Evolutionary conservation across 2,797 vertebrate genomes (phyloP).

Genomic region (Stomatorhinus walkeri): DNA sequence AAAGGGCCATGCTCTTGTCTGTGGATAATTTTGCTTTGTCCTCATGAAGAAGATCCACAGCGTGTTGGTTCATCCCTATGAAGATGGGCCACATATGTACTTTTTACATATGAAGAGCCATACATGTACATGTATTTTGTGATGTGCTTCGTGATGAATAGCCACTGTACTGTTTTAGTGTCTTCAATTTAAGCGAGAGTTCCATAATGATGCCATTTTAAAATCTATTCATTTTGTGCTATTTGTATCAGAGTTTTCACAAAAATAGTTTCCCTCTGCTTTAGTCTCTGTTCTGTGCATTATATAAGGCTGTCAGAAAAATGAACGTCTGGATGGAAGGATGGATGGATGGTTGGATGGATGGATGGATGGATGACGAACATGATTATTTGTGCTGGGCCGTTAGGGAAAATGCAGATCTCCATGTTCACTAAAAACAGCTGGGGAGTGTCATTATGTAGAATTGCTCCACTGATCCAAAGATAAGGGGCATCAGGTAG

Average conservation of each 20-base stretch:
- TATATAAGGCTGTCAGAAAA: not conserved
- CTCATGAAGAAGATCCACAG: not conserved
- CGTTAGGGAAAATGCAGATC: constrained; percentile 29
- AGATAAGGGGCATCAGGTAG: constrained; percentile 26
- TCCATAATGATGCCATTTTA: not conserved
- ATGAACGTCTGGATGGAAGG: not conserved
- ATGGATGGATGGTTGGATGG: not conserved
- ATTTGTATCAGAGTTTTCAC: not conserved
- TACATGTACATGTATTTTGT: not conserved
- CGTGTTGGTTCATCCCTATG: not conserved
- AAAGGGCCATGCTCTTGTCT: not conserved
- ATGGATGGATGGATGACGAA: constrained; percentile 6
- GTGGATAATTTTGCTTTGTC: not conserved
- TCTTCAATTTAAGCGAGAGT: not conserved
- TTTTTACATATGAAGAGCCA: not conserved
- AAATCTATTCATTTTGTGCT: not conserved
- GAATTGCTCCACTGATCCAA: constrained; percentile 28
- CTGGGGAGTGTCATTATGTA: constrained; percentile 32
- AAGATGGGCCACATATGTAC: not conserved
- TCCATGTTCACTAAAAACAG: constrained; percentile 12
- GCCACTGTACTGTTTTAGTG: not conserved
- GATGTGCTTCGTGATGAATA: not conserved
- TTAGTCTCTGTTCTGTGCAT: not conserved
- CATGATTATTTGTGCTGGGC: constrained; percentile 47
- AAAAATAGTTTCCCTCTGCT: not conserved